phyloP scores from a whole-genome alignment of 2,888 invertebrate genomes.

The Bruchidius siliquastri region DNA sequence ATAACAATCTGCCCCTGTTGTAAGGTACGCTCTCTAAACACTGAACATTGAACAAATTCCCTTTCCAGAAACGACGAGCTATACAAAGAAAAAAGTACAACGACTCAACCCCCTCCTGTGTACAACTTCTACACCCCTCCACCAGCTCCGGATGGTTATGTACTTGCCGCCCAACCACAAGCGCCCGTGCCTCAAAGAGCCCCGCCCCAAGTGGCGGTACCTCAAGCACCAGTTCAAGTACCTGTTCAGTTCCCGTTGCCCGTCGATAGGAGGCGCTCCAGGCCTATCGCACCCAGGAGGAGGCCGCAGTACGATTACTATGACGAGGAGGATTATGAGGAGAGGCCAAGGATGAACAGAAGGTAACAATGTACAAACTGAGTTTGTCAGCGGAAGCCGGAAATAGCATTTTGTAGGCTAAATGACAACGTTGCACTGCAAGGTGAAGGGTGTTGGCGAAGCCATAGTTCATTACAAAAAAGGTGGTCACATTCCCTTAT shows the following conservation, averaged over 20 bases:
- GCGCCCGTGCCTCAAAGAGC: background rate
- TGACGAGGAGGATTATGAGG: conserved; percentile 61
- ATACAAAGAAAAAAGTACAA: conserved; percentile 66
- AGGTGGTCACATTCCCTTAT: too few species aligned
- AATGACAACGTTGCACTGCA: too few species aligned
- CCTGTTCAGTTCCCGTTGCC: conserved; percentile 18
- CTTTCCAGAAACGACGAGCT: conserved; percentile 87
- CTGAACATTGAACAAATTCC: too few species aligned
- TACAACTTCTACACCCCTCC: conserved; percentile 33
- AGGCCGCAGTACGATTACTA: conserved; percentile 68
- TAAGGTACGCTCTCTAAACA: too few species aligned
- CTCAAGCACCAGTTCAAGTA: background rate
- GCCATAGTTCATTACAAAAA: too few species aligned
- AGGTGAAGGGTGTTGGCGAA: too few species aligned
- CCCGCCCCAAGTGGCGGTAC: background rate
- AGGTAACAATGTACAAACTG: conserved; percentile 29
- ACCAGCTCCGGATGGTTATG: conserved; percentile 23
- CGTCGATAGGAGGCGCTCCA: conserved; percentile 2
- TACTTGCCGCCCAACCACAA: background rate
- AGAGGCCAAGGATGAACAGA: conserved; percentile 46
- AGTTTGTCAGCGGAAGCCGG: too few species aligned
- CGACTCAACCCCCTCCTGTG: conserved; percentile 55
- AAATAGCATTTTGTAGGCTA: too few species aligned
- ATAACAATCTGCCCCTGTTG: too few species aligned
- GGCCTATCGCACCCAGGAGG: conserved; percentile 30